A percentile compares a stretch with the other conserved stretches of the same genome.
Evolutionary conservation across 2,797 vertebrate genomes (phyloP).

Genomic region (Adelosebastes latens): DNA sequence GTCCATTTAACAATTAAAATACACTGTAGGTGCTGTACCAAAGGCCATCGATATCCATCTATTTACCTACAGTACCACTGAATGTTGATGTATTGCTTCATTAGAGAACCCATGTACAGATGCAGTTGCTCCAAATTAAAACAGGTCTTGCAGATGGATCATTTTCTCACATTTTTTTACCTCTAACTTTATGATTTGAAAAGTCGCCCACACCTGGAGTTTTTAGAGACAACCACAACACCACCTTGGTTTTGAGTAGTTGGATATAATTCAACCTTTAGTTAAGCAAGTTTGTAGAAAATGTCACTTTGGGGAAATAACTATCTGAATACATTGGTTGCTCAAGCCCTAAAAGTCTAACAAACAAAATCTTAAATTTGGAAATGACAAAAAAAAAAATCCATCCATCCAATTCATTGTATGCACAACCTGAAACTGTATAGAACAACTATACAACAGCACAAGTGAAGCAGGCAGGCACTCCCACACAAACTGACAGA

Average conservation of each 20-base stretch:
- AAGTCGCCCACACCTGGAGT: not conserved
- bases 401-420: not conserved
- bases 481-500: conserved; percentile 12
- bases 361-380: conserved; percentile 8
- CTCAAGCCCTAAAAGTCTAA: conserved; percentile 6
- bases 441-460: conserved; percentile 7
- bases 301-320: conserved; percentile 27
- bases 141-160: not conserved
- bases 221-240: conserved; percentile 22
- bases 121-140: not conserved
- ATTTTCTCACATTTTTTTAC: not conserved
- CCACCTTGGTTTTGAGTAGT: not conserved
- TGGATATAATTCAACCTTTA: conserved; percentile 47
- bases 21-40: no score
- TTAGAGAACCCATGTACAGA: not conserved
- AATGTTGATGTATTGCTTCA: not conserved
- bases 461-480: conserved; percentile 25
- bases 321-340: not conserved
- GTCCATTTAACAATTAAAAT: no score
- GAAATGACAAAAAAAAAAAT: not conserved
- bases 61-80: not conserved
- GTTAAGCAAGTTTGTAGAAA: conserved; percentile 51
- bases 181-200: not conserved
- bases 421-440: conserved; percentile 21
- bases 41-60: not conserved